phyloP scores from a whole-genome alignment of 2,888 invertebrate genomes.

The Mythimna lalbum region DNA sequence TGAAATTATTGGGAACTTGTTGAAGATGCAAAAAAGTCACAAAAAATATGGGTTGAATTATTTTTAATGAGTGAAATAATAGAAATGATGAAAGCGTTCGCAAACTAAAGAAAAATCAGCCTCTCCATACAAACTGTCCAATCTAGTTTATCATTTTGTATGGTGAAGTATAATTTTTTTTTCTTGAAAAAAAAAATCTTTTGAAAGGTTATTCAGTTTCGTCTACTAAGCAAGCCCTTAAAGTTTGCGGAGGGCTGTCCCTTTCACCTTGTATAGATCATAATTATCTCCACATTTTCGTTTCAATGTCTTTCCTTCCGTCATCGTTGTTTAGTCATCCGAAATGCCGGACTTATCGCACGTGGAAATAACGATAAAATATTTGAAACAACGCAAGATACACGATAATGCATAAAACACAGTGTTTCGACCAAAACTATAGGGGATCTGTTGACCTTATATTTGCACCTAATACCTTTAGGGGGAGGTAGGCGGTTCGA shows the following conservation, averaged over 20 bases:
- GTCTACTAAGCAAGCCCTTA: no score
- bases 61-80: no score
- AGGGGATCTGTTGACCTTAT: slow-evolving; percentile 40
- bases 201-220: no score
- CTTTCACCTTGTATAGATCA: no score
- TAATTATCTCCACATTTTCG: not conserved
- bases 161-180: no score
- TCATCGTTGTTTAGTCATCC: not conserved
- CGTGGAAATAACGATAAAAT: not conserved
- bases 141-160: no score
- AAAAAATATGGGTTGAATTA: no score
- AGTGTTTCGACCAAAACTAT: slow-evolving; percentile 17
- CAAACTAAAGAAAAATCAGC: not conserved
- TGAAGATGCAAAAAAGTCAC: not conserved
- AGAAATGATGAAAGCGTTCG: no score
- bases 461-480: slow-evolving; percentile 41
- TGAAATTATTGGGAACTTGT: slow-evolving; percentile 1
- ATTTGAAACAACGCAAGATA: not conserved
- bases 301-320: not conserved
- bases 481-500: slow-evolving; percentile 48
- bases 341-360: not conserved
- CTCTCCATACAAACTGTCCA: no score
- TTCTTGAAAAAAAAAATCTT: no score
- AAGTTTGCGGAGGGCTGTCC: no score
- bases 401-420: slow-evolving; percentile 28